Evolutionary conservation across 2,888 invertebrate genomes (phyloP).

Genomic region (Polietes domitor): DNA sequence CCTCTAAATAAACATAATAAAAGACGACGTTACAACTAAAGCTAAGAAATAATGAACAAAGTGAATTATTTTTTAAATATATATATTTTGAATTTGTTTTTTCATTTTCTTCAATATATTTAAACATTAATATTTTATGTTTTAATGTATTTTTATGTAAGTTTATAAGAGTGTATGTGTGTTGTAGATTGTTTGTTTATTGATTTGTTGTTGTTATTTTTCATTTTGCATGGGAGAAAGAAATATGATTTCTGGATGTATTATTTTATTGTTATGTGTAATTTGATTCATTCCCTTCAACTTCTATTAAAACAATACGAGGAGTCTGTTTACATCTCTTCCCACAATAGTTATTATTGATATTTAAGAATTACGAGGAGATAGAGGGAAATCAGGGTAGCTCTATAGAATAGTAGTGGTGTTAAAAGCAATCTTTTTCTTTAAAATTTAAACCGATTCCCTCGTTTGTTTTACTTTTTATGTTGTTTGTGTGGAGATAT

Average conservation of each 20-base stretch:
- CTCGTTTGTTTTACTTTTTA: slow-evolving; percentile 7
- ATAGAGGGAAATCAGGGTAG: not conserved
- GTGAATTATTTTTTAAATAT: slow-evolving; percentile 22
- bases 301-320: slow-evolving; percentile 62
- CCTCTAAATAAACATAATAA: slow-evolving; percentile 12
- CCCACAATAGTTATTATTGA: slow-evolving; percentile 56
- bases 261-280: not conserved
- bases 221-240: slow-evolving; percentile 25
- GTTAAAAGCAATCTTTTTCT: not conserved
- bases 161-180: slow-evolving; percentile 51
- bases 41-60: slow-evolving; percentile 29
- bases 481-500: not conserved
- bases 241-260: not conserved
- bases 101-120: slow-evolving; percentile 57
- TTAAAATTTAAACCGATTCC: slow-evolving; percentile 5
- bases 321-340: slow-evolving; percentile 29
- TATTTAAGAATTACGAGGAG: slow-evolving; percentile 27
- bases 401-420: slow-evolving; percentile 6
- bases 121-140: slow-evolving; percentile 67
- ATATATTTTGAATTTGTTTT: slow-evolving; percentile 44
- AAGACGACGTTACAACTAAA: slow-evolving; percentile 18
- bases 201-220: slow-evolving; percentile 18
- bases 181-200: slow-evolving; percentile 28
- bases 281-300: slow-evolving; percentile 19
- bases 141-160: slow-evolving; percentile 61